Conservation (phyloP, 2,113 vertebrate genomes). For the Uropsilus gracilis region DNA sequence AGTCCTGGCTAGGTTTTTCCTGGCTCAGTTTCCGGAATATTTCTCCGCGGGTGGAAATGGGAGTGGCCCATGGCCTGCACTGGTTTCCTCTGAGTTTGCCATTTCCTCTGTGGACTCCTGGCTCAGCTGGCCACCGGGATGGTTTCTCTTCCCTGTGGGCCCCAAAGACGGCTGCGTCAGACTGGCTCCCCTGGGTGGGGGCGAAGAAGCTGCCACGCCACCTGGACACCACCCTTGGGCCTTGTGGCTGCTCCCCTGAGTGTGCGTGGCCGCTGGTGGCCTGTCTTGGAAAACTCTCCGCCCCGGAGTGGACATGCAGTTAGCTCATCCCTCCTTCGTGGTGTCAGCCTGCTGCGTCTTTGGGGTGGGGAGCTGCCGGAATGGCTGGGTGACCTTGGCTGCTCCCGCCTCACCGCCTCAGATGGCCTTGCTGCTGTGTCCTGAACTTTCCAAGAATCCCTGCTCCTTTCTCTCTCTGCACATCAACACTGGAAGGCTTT, state of each 20-base stretch:
- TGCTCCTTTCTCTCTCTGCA: background rate
- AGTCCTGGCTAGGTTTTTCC: too few relatives aligned
- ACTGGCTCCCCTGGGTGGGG: background rate
- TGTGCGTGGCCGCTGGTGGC: background rate
- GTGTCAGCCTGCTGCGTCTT: background rate
- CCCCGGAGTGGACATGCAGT: background rate
- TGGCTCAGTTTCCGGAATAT: background rate
- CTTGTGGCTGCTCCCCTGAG: background rate
- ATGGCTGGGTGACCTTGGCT: background rate
- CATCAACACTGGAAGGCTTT: background rate
- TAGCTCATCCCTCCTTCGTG: background rate
- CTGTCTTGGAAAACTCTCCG: background rate
- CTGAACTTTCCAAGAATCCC: constrained; percentile 36
- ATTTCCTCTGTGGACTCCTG: background rate
- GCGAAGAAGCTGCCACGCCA: background rate
- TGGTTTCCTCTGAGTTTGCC: constrained; percentile 26
- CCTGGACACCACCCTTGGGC: rapidly evolving
- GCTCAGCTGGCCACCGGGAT: background rate
- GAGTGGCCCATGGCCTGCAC: background rate
- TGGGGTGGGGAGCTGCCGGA: background rate
- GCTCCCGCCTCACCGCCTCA: background rate
- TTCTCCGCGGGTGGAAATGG: constrained; percentile 49
- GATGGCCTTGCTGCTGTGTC: background rate
- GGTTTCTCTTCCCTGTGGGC: background rate
- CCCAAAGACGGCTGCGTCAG: background rate